Evolutionary conservation across 2,113 vertebrate species (phyloP), one percentile per base, ranked within the genome.

Genomic region (Odobenus rosmarus): DNA sequence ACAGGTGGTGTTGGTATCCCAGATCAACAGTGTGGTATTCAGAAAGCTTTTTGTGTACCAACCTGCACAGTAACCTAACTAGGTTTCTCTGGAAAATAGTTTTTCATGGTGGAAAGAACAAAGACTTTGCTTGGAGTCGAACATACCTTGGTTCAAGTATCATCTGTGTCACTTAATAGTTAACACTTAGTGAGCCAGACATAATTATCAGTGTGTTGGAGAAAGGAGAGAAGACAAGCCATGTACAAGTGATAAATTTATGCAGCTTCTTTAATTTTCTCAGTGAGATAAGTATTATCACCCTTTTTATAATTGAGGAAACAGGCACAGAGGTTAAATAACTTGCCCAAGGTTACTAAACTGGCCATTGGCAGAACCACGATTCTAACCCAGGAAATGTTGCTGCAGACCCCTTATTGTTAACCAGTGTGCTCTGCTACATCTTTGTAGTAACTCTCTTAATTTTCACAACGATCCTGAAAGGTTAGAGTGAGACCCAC

Each of bases 41-140:
- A 79, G 74, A 81, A 96, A 87, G n/a, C 19, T 62, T 89, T 71
- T 69, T 93, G 23, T 79, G 51, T 69, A 57, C 83, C 57, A 55
- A 7, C 51, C 1, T 39, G 4, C 9, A 13, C 42, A 31, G 1
- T 71, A 76, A 36, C 64, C 51, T 93, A 71, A 64, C 5, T 16
- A 57, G 7, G 0, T 72, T 86, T 90, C 84, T 89, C 57, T 71
- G 42, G 49, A 21, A 92, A 93, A 23, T 83, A 57, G 7, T 67
- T 93, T 69, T 77, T 90, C 21, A 24, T 80, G 28, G 26, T 92
- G 36, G 33, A 42, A 71, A 71, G n/a, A 85, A 31, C 31, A 49
- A 92, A 23, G 16, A n/a, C 51, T 88, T 95, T 18, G 33, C 51
- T 79, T 81, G 51, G 46, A 83, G 28, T 86, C 59, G 79, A 31